Evolutionary conservation across 2,888 invertebrate species (phyloP).

Genomic region (Conus canariensis): DNA sequence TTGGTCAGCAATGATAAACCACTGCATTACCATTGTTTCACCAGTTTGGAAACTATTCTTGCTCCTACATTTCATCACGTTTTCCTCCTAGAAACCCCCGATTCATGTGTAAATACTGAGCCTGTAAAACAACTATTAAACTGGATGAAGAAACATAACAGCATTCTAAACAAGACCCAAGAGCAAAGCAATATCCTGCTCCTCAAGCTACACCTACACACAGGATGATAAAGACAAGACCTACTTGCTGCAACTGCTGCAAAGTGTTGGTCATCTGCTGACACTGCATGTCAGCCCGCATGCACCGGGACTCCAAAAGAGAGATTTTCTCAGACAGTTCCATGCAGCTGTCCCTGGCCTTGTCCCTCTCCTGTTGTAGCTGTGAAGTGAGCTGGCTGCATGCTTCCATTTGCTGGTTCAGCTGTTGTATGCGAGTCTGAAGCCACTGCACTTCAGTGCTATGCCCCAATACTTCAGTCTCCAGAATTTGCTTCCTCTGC

Average conservation of each 20-base stretch:
- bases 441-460: neutral
- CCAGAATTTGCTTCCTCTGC: slow-evolving; percentile 11
- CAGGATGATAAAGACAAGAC: neutral
- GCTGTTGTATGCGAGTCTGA: neutral
- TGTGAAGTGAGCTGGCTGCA: neutral
- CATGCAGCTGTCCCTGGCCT: neutral
- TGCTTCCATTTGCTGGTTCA: neutral
- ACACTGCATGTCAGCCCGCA: slow-evolving; percentile 7
- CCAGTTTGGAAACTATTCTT: no score
- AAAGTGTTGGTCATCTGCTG: neutral
- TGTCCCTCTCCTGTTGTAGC: slow-evolving; percentile 4
- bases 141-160: no score
- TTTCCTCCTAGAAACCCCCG: no score
- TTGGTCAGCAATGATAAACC: neutral
- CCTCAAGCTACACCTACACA: neutral
- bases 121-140: no score
- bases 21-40: no score
- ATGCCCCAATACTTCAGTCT: neutral
- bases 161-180: no score
- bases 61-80: no score
- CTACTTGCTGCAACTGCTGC: neutral
- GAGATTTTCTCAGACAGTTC: neutral
- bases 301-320: neutral
- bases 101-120: no score
- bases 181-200: no score